These are phyloP conservation scores for Hormaphis cornu DNA, from an alignment of 1,140 invertebrate genomes.

Conservation along the genomic window DNA sequence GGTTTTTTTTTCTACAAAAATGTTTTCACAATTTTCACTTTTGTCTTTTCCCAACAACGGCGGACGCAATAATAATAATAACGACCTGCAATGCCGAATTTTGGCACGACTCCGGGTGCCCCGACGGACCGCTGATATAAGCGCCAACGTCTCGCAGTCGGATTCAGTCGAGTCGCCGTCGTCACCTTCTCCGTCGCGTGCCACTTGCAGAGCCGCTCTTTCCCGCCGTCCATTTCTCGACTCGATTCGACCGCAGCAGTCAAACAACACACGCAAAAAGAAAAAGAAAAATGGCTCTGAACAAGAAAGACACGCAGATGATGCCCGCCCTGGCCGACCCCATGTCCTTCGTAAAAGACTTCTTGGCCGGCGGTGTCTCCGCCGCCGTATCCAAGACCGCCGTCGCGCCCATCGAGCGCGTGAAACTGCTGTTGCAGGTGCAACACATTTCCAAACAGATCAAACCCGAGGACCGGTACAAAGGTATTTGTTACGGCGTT, in stretches of 20 bases:
- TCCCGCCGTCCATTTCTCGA: neutral
- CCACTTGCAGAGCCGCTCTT: too few species aligned
- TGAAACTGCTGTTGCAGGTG: slow-evolving; percentile 81
- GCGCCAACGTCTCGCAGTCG: neutral
- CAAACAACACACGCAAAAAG: neutral
- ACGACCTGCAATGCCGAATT: neutral
- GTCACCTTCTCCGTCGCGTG: slow-evolving; percentile 16
- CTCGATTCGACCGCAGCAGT: neutral
- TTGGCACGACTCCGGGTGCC: slow-evolving; percentile 12
- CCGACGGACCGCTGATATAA: neutral
- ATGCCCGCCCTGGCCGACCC: slow-evolving; percentile 47
- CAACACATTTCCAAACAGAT: slow-evolving; percentile 81
- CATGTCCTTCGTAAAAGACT: slow-evolving; percentile 68
- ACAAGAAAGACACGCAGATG: slow-evolving; percentile 30
- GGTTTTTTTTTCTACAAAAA: too few species aligned
- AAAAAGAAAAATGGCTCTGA: neutral
- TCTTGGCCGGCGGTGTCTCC: slow-evolving; percentile 73
- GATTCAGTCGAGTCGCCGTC: slow-evolving; percentile 21
- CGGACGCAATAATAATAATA: neutral
- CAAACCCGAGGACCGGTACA: slow-evolving; percentile 65
- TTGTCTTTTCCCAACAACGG: neutral
- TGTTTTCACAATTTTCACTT: too few species aligned
- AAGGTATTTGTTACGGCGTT: slow-evolving; percentile 47
- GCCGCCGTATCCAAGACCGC: slow-evolving; percentile 80
- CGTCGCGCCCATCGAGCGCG: slow-evolving; percentile 80